Conservation (phyloP, 1,140 invertebrate species). For the Halotydeus destructor region DNA sequence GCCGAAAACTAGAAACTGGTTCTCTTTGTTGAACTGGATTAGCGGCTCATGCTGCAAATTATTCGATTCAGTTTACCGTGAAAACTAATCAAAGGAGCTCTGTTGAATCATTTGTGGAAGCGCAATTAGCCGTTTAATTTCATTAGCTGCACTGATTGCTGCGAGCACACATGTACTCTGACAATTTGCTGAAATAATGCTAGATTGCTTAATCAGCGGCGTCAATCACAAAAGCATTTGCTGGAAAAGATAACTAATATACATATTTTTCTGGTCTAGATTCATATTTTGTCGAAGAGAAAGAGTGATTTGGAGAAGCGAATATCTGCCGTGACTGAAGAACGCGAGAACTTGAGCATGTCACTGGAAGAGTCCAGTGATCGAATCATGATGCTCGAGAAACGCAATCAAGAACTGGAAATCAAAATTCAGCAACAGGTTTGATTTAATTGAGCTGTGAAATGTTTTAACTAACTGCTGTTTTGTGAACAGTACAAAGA, state of each 20-base stretch:
- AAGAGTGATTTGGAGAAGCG: constrained; percentile 61
- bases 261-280: constrained; percentile 26
- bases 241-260: too few relatives aligned
- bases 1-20: too few relatives aligned
- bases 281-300: constrained; percentile 57
- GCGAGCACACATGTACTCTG: too few relatives aligned
- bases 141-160: too few relatives aligned
- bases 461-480: too few relatives aligned
- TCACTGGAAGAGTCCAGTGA: constrained; percentile 71
- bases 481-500: constrained; percentile 33
- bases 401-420: constrained; percentile 18
- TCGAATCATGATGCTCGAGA: constrained; percentile 57
- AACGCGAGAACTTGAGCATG: constrained; percentile 49
- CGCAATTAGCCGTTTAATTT: constrained; percentile 1
- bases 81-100: not conserved
- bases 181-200: too few relatives aligned
- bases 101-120: constrained; percentile 1
- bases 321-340: constrained; percentile 36
- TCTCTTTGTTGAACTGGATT: too few relatives aligned
- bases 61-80: not conserved
- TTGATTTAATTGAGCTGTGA: too few relatives aligned
- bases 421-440: constrained; percentile 23
- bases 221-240: too few relatives aligned
- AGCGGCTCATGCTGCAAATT: not conserved
- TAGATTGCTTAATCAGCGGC: too few relatives aligned